Evolutionary conservation across 2,797 vertebrate species (phyloP), one percentile per base, ranked within the genome.

Genomic region (Anguilla anguilla): DNA sequence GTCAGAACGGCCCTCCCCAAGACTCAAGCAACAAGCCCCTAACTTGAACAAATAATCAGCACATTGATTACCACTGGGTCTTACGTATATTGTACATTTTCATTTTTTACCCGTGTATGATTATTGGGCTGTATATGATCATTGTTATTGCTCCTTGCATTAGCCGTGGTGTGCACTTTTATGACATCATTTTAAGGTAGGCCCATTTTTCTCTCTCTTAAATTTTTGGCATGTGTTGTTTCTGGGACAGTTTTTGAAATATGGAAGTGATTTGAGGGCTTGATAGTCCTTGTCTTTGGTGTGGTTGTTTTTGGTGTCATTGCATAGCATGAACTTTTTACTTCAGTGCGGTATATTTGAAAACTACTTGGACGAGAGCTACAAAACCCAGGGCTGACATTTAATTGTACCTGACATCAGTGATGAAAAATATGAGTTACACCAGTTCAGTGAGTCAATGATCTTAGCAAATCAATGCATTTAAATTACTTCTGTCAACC

Each of bases 1-100:
- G 43, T 84, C 89, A 25, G 49, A 53, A 84, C 86, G 43, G n/a
- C 84, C 82, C 49, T 72, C 83, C 77, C 74, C 22, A 59, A 35
- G 31, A 61, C 57, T 22, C 28, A 35, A 31, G 9, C 84, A 85
- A 39, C 19, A 64, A 57, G 51, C 3, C 83, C 49, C 17, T 84
- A 39, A 51, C 46, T 61, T 77, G 35, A 57, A n/a, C 51, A 19
- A 35, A 35, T 6, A 59, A 84, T 88, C 87, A 88, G 31, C 84
- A 67, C 84, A 72, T 51, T 79, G 74, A 77, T n/a, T 79, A 28
- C 69, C 83, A 22, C 17, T 43, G 35, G 3, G 6, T 64, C 59
- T 87, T n/a, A 46, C 43, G 43, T 46, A 59, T 83, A 13, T n/a
- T 59, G 9, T n/a, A n/a, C 72, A 55, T 61, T 11, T n/a, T 59